Evolutionary conservation across 2,888 invertebrate genomes (phyloP), one percentile per base, ranked within the genome.

Genomic region (Callosobruchus maculatus): DNA sequence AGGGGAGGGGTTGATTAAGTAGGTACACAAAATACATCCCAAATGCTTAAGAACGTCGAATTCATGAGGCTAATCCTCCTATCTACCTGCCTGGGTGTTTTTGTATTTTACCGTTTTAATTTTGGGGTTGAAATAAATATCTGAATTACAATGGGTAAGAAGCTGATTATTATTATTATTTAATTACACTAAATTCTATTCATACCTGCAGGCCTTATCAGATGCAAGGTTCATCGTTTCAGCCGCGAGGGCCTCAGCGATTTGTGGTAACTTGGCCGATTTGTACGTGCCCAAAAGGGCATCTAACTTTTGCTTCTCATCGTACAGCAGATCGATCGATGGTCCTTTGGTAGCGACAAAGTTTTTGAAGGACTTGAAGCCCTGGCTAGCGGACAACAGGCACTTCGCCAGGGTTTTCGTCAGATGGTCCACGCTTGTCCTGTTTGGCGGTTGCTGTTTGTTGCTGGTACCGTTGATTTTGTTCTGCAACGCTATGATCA

Each of bases 381-480:
- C 81, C 68, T 81, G 80, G 0, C 82, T 78, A 0, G 82, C 80
- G 4, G 81, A 79, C 70, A 86, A 89, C 82, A 94, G 89, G 83
- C 92, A 93, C 82, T 94, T 91, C 22, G 95, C 92, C 82, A 96
- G 88, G 77, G 95, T 91, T 84, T 92, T 91, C 69, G 94, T 93
- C 82, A 95, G 89, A 84, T 94, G 92, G 83, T 94, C 93, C 73
- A 94, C 84, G 71, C 88, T 87, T 21, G 88, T 87, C 78, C 85
- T 86, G 73, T 82, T 83, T 75, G 80, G 75, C 85, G 83, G 84
- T 84, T 86, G 84, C 87, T 87, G 81, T 82, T 87, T 87, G 86
- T 86, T 87, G 86, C 75, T 78, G 22, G 78, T 89, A 30, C 92
- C 92, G 82, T 89, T 90, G 71, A 93, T 85, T 85, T 92, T 93